Percentiles rank a stretch among this genome's conserved stretches.
These are phyloP conservation scores for Plebejus melissa DNA, from an alignment of 2,888 invertebrate genomes.

Conservation along the genomic window DNA sequence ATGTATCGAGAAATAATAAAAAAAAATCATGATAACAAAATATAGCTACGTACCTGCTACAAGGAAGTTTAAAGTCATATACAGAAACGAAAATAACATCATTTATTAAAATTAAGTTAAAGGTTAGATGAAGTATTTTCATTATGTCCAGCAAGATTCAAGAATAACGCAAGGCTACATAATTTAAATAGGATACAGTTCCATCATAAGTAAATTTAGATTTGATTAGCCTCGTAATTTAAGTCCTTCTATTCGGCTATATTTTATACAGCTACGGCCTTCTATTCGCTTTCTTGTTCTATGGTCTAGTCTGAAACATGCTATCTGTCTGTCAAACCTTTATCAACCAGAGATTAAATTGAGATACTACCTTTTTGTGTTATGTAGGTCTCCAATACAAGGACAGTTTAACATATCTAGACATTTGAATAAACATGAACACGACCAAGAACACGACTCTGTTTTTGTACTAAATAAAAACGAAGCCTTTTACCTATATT, in stretches of 20 bases:
- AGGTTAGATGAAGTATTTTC: background rate
- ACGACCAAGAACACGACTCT: constrained; percentile 9
- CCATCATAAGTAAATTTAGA: background rate
- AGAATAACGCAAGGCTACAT: too few species aligned
- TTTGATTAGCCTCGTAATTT: background rate
- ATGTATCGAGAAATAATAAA: background rate
- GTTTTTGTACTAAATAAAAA: background rate
- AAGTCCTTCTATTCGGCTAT: too few species aligned
- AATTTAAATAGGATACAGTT: background rate
- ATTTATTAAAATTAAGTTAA: too few species aligned
- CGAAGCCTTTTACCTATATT: too few species aligned
- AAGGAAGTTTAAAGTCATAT: background rate
- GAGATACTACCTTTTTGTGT: constrained; percentile 16
- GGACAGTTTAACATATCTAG: constrained; percentile 14
- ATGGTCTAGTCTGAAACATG: constrained; percentile 14
- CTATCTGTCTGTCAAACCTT: constrained; percentile 26
- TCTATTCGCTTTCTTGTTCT: background rate
- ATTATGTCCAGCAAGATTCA: too few species aligned
- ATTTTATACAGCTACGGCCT: background rate
- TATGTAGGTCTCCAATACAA: constrained; percentile 18
- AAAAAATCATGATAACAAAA: background rate
- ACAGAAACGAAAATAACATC: too few species aligned
- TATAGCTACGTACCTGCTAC: too few species aligned
- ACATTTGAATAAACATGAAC: constrained; percentile 10
- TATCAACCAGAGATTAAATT: constrained; percentile 27